These are phyloP conservation scores for Bubo scandiacus DNA, from an alignment of 2,113 vertebrate genomes.

Conservation along the genomic window DNA sequence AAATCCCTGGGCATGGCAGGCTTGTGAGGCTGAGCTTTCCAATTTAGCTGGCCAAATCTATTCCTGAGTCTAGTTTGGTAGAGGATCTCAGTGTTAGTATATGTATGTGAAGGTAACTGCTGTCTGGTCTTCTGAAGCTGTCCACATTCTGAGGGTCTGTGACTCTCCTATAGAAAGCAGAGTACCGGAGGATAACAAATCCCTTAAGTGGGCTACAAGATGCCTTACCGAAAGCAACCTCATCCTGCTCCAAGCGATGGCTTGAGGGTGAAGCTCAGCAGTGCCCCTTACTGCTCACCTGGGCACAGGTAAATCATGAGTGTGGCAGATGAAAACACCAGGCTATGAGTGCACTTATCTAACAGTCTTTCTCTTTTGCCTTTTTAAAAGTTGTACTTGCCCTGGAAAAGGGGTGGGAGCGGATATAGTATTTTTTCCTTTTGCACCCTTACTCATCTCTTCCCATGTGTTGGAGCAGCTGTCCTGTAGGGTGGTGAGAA, in stretches of 20 bases:
- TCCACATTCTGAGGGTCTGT: background rate
- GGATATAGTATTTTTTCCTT: background rate
- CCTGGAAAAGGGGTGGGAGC: background rate
- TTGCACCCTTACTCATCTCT: background rate
- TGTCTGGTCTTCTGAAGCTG: background rate
- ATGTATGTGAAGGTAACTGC: background rate
- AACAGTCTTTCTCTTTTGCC: background rate
- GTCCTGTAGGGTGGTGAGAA: background rate
- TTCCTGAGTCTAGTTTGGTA: background rate
- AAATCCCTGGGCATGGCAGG: background rate
- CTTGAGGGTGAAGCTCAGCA: background rate
- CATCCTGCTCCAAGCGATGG: background rate
- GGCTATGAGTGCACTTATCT: background rate
- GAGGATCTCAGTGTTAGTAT: background rate
- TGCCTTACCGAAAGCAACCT: background rate
- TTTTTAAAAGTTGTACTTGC: background rate
- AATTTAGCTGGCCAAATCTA: rapidly evolving
- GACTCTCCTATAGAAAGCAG: background rate
- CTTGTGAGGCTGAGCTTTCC: background rate
- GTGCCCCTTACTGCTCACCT: background rate
- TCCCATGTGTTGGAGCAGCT: background rate
- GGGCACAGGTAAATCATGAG: background rate
- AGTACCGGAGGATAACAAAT: background rate
- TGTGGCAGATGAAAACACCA: background rate
- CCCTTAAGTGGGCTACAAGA: background rate